These are phyloP conservation scores for Holothuria glaberrima DNA, from an alignment of 35 echinoderm and acorn worm genomes.

Conservation along the genomic window DNA sequence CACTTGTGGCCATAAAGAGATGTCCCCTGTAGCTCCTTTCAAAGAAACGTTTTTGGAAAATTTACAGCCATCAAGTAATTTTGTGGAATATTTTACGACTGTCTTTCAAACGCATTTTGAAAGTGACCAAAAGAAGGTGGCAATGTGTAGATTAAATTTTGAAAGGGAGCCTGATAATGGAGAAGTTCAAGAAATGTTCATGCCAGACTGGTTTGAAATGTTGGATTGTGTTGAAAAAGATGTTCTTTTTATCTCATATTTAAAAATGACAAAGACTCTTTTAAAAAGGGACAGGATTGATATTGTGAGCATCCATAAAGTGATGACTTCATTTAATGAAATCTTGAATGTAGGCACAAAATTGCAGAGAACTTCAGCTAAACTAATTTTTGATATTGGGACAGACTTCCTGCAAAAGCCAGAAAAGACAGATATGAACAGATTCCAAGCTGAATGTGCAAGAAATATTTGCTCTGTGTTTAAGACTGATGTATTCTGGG, in stretches of 20 bases:
- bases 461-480: background rate
- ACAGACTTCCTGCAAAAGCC: background rate
- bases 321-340: background rate
- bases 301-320: background rate
- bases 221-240: background rate
- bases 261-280: conserved; percentile 18
- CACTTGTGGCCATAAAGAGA: background rate
- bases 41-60: background rate
- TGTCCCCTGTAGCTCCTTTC: too few species aligned
- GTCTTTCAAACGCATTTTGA: background rate
- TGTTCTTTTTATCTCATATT: conserved; percentile 2
- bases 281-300: background rate
- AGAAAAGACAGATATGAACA: background rate
- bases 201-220: background rate
- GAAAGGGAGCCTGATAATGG: too few species aligned
- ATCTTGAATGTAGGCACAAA: background rate
- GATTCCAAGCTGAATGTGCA: background rate
- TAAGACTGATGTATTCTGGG: background rate
- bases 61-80: background rate
- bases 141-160: background rate
- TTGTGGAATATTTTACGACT: background rate
- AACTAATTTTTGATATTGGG: conserved; percentile 14
- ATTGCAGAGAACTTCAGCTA: background rate
- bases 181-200: background rate
- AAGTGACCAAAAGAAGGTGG: background rate